Percentiles rank a stretch among this genome's conserved stretches.
These are phyloP conservation scores for Noturus placidus DNA, from an alignment of 2,113 vertebrate genomes.

Conservation along the genomic window DNA sequence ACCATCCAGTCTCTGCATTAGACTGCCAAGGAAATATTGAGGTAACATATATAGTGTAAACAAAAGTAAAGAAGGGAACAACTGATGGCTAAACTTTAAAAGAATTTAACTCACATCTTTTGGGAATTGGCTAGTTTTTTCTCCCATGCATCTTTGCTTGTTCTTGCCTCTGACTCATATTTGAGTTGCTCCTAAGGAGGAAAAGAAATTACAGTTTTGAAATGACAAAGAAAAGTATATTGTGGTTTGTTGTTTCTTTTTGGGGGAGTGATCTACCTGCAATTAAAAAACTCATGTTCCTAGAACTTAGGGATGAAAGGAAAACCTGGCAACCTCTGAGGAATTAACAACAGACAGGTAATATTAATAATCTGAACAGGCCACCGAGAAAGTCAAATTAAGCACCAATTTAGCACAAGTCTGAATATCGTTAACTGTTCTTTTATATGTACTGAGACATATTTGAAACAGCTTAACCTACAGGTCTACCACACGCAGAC, in stretches of 20 bases:
- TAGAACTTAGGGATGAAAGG: not conserved
- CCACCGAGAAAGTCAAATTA: not conserved
- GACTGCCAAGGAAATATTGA: conserved; percentile 67
- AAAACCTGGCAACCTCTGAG: not conserved
- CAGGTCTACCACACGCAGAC: not conserved
- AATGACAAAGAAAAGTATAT: not conserved
- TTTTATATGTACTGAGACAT: not conserved
- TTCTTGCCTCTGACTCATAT: conserved; percentile 83
- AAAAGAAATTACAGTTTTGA: not conserved
- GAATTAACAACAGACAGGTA: not conserved
- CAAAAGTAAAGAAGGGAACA: not conserved
- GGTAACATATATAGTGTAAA: not conserved
- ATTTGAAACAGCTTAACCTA: not conserved
- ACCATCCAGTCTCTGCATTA: conserved; percentile 90
- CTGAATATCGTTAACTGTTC: not conserved
- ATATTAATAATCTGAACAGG: not conserved
- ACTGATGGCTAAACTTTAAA: not conserved
- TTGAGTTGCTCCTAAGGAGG: conserved; percentile 85
- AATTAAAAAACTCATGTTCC: not conserved
- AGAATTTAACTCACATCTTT: conserved; percentile 76
- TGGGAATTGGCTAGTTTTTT: conserved; percentile 87
- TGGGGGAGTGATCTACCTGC: not conserved
- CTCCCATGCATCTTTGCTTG: conserved; percentile 88
- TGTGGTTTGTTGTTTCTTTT: not conserved
- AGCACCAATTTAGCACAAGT: not conserved